phyloP scores from a whole-genome alignment of 2,113 vertebrate genomes.

The Petroica traversi region DNA sequence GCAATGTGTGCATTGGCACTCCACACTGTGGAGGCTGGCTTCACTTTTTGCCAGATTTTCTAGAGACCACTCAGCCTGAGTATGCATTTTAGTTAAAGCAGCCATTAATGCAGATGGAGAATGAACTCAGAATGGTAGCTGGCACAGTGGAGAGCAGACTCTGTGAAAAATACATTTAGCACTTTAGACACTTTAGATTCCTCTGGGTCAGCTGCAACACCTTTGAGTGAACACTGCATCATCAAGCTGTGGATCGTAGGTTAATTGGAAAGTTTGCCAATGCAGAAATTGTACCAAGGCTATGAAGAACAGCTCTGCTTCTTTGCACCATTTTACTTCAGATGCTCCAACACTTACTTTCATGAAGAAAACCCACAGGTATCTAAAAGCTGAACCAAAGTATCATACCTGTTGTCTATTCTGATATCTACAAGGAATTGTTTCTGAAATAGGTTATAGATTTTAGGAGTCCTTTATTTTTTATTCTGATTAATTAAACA shows the following conservation, averaged over 20 bases:
- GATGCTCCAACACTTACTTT: not conserved
- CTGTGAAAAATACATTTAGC: constrained; percentile 4
- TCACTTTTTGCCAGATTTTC: constrained; percentile 4
- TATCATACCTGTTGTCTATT: not conserved
- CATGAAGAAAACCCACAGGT: not conserved
- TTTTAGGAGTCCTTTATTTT: not conserved
- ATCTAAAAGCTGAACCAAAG: not conserved
- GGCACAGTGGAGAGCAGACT: not conserved
- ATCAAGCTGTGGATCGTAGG: not conserved
- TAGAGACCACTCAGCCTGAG: not conserved
- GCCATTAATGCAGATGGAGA: not conserved
- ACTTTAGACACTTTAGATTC: constrained; percentile 34
- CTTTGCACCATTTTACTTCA: not conserved
- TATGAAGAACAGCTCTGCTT: not conserved
- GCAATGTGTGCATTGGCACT: not conserved
- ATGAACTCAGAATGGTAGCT: not conserved
- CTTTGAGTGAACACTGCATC: constrained; percentile 1
- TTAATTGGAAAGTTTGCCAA: constrained; percentile 51
- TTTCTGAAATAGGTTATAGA: not conserved
- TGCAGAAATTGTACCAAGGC: not conserved
- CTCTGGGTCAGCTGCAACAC: constrained; percentile 12
- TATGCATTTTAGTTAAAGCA: constrained; percentile 6
- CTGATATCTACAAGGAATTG: not conserved
- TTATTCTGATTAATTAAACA: not conserved
- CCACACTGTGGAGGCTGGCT: not conserved